phyloP scores from a whole-genome alignment of 1,140 invertebrate species.

The Hirudo medicinalis region DNA sequence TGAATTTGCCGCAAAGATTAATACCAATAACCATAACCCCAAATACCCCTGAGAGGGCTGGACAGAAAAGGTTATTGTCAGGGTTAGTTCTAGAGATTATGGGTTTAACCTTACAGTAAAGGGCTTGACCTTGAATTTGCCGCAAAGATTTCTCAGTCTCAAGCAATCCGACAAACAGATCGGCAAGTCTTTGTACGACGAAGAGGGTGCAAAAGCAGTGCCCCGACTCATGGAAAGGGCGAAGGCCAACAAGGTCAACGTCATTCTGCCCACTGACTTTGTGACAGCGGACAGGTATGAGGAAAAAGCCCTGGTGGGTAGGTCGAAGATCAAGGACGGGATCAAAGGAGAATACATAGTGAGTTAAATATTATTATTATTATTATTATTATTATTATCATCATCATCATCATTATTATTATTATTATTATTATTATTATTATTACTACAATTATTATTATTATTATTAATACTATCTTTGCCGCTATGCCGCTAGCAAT shows the following conservation, averaged over 20 bases:
- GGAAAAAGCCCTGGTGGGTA: constrained; percentile 68
- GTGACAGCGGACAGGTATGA: constrained; percentile 89
- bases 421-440: not conserved
- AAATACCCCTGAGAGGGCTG: too few species aligned
- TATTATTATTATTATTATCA: not conserved
- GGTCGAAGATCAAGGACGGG: constrained; percentile 62
- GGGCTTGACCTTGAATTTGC: too few species aligned
- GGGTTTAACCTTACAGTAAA: too few species aligned
- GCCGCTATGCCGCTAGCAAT: not conserved
- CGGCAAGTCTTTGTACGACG: constrained; percentile 79
- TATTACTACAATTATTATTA: not conserved
- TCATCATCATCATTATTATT: not conserved
- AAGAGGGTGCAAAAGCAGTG: constrained; percentile 88
- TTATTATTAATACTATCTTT: not conserved
- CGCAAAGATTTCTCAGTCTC: too few species aligned
- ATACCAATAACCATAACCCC: too few species aligned
- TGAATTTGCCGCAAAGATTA: too few species aligned
- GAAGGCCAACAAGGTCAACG: constrained; percentile 74
- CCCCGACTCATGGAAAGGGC: constrained; percentile 78
- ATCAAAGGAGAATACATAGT: constrained; percentile 78
- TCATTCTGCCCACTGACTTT: constrained; percentile 91
- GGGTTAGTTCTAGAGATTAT: too few species aligned
- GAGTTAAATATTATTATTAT: not conserved
- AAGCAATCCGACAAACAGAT: constrained; percentile 50
- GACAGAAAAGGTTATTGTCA: too few species aligned